These are phyloP conservation scores for Trachelus stipa DNA, from an alignment of 2,888 invertebrate genomes.

Conservation along the genomic window DNA sequence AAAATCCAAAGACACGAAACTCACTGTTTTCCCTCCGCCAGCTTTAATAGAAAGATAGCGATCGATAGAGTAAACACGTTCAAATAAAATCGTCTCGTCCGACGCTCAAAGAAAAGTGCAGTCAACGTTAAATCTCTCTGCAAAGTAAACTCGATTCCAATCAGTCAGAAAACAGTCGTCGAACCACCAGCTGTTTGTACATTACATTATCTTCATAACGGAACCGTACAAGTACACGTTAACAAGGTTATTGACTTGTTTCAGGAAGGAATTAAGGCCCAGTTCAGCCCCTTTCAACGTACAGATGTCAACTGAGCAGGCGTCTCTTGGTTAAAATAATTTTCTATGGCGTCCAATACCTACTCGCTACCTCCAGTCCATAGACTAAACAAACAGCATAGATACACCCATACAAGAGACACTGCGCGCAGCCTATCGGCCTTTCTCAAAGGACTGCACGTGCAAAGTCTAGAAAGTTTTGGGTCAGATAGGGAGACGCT, in stretches of 20 bases:
- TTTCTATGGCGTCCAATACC: background rate
- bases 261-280: background rate
- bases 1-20: background rate
- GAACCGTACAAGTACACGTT: background rate
- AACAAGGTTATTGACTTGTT: background rate
- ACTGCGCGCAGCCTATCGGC: background rate
- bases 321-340: background rate
- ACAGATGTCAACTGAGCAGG: background rate
- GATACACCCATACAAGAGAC: background rate
- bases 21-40: background rate
- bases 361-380: background rate
- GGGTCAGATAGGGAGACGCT: background rate
- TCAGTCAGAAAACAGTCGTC: background rate
- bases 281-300: background rate
- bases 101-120: background rate
- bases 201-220: background rate
- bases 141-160: background rate
- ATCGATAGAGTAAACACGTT: background rate
- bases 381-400: background rate
- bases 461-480: background rate
- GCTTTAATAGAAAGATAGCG: background rate
- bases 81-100: background rate
- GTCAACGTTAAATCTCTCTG: background rate
- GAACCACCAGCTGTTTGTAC: background rate
- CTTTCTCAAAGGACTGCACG: background rate